Evolutionary conservation across 2,888 invertebrate genomes (phyloP).

Genomic region (Ommatoiulus sabulosus): DNA sequence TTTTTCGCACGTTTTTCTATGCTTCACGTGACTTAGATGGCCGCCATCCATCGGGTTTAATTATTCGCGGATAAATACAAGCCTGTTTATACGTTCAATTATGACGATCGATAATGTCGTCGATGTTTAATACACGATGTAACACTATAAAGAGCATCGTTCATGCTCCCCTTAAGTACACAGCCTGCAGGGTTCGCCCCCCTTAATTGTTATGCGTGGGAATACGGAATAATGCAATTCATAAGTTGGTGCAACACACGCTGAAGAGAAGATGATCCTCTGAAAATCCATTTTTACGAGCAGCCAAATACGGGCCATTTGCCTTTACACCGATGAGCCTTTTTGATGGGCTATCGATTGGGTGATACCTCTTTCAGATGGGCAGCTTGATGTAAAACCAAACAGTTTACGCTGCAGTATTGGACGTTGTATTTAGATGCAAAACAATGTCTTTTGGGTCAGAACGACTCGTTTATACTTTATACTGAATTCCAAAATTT

Average conservation of each 20-base stretch:
- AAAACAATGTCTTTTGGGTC: background rate
- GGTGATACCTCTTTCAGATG: background rate
- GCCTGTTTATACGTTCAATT: constrained; percentile 26
- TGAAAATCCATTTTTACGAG: background rate
- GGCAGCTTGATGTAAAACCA: background rate
- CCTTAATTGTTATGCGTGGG: constrained; percentile 11
- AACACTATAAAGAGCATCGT: background rate
- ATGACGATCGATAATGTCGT: background rate
- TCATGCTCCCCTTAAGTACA: background rate
- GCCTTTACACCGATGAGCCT: background rate
- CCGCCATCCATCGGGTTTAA: background rate
- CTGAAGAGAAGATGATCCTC: background rate
- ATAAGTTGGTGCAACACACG: constrained; percentile 24
- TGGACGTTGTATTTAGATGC: background rate
- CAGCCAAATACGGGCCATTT: background rate
- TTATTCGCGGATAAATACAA: constrained; percentile 41
- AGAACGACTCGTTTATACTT: no score
- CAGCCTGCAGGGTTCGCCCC: background rate
- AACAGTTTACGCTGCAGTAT: background rate
- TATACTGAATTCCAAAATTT: background rate
- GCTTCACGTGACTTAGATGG: background rate
- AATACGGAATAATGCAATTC: constrained; percentile 6
- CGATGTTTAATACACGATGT: background rate
- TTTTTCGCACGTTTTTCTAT: background rate
- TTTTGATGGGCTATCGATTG: background rate